A percentile compares a stretch with the other conserved stretches of the same genome.
Conservation (phyloP, 92 coral and sea anemone genomes). For the Virgularia gustaviana region DNA sequence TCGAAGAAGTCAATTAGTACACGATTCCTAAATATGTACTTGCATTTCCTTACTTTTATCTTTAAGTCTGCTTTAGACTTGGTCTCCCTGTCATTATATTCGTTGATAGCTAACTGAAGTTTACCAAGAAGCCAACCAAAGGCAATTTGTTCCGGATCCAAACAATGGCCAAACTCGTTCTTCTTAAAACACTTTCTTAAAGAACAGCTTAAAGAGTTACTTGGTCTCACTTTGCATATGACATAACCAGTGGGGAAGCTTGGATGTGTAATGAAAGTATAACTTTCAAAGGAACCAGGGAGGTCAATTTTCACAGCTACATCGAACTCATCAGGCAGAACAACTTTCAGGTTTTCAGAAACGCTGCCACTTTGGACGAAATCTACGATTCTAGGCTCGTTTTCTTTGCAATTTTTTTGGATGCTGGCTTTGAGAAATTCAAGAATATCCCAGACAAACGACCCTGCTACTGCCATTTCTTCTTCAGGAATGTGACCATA, state of each 20-base stretch:
- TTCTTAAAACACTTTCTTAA: not conserved
- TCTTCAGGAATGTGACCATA: not conserved
- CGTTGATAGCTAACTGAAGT: too few species aligned
- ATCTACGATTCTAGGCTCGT: slow-evolving; percentile 16
- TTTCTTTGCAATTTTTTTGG: not conserved
- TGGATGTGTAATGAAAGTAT: slow-evolving; percentile 4
- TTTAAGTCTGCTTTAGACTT: too few species aligned
- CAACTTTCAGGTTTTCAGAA: slow-evolving; percentile 22
- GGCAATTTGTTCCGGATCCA: too few species aligned
- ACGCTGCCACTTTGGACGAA: slow-evolving; percentile 32
- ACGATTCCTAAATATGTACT: too few species aligned
- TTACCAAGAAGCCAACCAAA: too few species aligned
- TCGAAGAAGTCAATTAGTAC: too few species aligned
- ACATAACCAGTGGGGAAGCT: slow-evolving; percentile 30
- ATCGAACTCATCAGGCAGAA: slow-evolving; percentile 28
- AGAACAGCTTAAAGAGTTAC: not conserved
- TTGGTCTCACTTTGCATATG: slow-evolving; percentile 9
- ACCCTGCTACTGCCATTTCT: not conserved
- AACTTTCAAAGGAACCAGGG: not conserved
- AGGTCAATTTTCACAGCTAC: slow-evolving; percentile 1
- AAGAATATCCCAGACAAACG: not conserved
- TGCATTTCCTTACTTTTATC: too few species aligned
- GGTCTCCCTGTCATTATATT: too few species aligned
- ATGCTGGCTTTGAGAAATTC: not conserved
- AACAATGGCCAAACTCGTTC: too few species aligned